Base-by-base conservation (phyloP, 2,113 vertebrate species). In the Brachypteracias leptosomus region DNA sequence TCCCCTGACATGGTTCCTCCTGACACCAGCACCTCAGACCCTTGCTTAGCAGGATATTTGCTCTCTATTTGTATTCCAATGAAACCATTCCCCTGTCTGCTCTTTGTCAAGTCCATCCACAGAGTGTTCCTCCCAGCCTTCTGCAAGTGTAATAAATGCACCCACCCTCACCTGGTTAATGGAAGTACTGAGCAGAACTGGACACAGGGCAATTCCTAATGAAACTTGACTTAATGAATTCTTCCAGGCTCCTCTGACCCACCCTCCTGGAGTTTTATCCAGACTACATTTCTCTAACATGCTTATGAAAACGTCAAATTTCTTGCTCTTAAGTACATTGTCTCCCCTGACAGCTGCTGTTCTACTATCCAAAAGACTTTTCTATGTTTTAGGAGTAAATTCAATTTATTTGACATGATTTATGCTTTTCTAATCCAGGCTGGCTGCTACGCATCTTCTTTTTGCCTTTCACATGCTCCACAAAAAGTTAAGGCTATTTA, bases 371-470 rank as follows among this genome's bases (percentile, higher is more conserved):
- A 72, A 76, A 79, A 88, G 79, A 40, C 47, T 75, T 79, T 63
- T 61, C 78, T 55, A 46, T 79, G n/a, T 11, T 84, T 71, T 26
- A 74, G 58, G 40, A 88, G 52, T 40, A 88, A 90, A 95, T 88
- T 76, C 35, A 46, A 85, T 95, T 88, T 90, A 46, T 80, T 51
- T 72, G 88, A 88, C 63, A 36, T 76, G 88, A 88, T 76, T 88
- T 88, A 90, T 72, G 79, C 42, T 72, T 85, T 62, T 67, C 52
- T 66, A 57, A 72, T 57, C 79, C 88, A 76, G 36, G 47, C 26
- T 62, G 83, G 28, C 68, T 76, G 52, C 52, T 40, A 40, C 51
- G 90, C 40, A 40, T 84, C 68, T 44, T 38, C 61, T 44, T 70
- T 28, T 77, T 65, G 13, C 20, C 49, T 70, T 87, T 74, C 52